phyloP scores from a whole-genome alignment of 2,888 invertebrate species.

The Arrhopalites spinosus region DNA sequence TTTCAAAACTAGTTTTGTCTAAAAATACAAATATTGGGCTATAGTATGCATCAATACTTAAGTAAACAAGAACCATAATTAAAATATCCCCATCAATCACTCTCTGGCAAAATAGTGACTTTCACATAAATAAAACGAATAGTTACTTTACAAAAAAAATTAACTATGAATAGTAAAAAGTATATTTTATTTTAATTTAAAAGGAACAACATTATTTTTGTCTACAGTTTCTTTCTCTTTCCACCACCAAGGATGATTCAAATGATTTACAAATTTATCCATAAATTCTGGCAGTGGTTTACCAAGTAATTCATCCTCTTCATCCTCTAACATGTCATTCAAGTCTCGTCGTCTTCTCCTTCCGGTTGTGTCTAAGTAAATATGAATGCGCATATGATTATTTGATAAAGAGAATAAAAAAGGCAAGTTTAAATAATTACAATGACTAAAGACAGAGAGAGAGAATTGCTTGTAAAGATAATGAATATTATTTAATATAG shows the following conservation, averaged over 20 bases:
- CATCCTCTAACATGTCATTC: not conserved
- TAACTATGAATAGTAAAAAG: not conserved
- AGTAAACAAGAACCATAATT: too few species aligned
- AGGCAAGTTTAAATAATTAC: not conserved
- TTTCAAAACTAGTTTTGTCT: too few species aligned
- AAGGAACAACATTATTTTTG: slow-evolving; percentile 24
- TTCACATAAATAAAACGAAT: too few species aligned
- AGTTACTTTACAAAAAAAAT: not conserved
- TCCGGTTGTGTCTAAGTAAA: not conserved
- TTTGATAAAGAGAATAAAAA: not conserved
- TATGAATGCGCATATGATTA: not conserved
- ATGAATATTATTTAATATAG: not conserved
- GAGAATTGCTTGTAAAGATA: not conserved
- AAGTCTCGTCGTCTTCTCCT: slow-evolving; percentile 28
- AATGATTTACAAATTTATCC: not conserved
- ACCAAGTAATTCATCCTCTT: slow-evolving; percentile 24
- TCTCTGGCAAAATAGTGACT: too few species aligned
- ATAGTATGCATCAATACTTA: too few species aligned
- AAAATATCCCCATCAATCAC: too few species aligned
- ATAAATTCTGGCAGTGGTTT: slow-evolving; percentile 20
- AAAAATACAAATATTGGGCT: too few species aligned
- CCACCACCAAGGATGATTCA: slow-evolving; percentile 29
- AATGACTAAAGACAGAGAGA: not conserved
- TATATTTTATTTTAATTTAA: slow-evolving; percentile 24
- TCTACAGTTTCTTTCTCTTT: not conserved